Conservation (phyloP, 2,888 invertebrate genomes). For the Plebejus argus region DNA sequence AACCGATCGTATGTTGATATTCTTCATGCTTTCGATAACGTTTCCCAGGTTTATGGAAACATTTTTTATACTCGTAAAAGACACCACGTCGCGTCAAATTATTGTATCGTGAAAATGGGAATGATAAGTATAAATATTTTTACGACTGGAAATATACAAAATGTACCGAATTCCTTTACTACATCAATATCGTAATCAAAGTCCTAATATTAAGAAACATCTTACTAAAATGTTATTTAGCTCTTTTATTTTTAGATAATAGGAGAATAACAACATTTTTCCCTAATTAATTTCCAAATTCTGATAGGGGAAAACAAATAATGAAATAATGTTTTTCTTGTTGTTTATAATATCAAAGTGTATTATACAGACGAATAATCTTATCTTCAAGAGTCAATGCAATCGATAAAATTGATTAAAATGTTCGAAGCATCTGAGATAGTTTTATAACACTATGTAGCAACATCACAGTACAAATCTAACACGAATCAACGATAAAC, state of each 20-base stretch:
- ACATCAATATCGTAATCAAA: neutral
- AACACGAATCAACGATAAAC: neutral
- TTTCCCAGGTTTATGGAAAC: neutral
- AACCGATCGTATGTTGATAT: neutral
- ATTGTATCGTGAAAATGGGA: neutral
- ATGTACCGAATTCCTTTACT: neutral
- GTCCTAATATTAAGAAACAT: neutral
- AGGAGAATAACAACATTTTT: neutral
- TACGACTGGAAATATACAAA: neutral
- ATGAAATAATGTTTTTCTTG: neutral
- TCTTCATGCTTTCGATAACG: neutral
- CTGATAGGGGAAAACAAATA: neutral
- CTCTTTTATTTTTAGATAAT: neutral
- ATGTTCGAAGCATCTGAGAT: neutral
- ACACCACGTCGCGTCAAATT: neutral
- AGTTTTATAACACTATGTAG: neutral
- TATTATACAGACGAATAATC: neutral
- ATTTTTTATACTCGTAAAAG: neutral
- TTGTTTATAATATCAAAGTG: neutral
- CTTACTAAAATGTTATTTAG: neutral
- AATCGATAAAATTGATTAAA: slow-evolving; percentile 1
- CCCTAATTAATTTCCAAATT: neutral
- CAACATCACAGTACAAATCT: neutral
- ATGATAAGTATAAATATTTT: slow-evolving; percentile 11
- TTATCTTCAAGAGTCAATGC: slow-evolving; percentile 10